A percentile compares a stretch with the other conserved stretches of the same genome.
phyloP scores from a whole-genome alignment of 2,888 invertebrate genomes.

The Crocallis elinguaria region DNA sequence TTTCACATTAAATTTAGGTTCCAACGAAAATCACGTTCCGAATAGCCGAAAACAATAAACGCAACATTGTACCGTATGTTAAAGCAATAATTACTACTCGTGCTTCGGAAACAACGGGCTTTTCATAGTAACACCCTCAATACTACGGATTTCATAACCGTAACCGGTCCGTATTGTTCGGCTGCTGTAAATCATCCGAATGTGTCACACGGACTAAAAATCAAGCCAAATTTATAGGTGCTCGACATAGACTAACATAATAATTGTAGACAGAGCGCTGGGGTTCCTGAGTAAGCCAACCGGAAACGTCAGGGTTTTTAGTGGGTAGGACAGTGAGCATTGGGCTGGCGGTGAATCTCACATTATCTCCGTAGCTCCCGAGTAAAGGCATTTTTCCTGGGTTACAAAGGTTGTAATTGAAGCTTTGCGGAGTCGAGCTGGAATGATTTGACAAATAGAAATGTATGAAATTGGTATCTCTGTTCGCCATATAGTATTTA shows the following conservation, averaged over 20 bases:
- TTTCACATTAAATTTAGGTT: slow-evolving; percentile 18
- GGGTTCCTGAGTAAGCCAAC: too few species aligned
- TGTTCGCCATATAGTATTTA: too few species aligned
- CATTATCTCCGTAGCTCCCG: too few species aligned
- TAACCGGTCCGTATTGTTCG: slow-evolving; percentile 75
- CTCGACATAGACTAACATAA: slow-evolving; percentile 42
- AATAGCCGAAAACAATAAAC: slow-evolving; percentile 46
- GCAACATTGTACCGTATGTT: slow-evolving; percentile 41
- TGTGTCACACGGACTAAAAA: slow-evolving; percentile 78
- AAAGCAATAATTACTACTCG: slow-evolving; percentile 62
- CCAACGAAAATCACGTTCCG: slow-evolving; percentile 44
- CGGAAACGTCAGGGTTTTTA: too few species aligned
- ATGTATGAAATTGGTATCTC: too few species aligned
- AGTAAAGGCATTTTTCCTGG: too few species aligned
- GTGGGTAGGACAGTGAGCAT: too few species aligned
- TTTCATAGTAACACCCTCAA: slow-evolving; percentile 59
- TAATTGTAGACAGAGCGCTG: too few species aligned
- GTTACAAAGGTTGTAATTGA: too few species aligned
- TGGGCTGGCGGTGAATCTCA: too few species aligned
- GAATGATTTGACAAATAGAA: too few species aligned
- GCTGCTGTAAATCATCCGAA: slow-evolving; percentile 75
- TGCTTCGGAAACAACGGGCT: slow-evolving; percentile 61
- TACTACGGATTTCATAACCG: slow-evolving; percentile 62
- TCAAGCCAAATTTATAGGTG: slow-evolving; percentile 73
- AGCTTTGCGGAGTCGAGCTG: too few species aligned